Evolutionary conservation across 1,140 invertebrate species (phyloP), one percentile per base, ranked within the genome.

Genomic region (Bombus affinis): DNA sequence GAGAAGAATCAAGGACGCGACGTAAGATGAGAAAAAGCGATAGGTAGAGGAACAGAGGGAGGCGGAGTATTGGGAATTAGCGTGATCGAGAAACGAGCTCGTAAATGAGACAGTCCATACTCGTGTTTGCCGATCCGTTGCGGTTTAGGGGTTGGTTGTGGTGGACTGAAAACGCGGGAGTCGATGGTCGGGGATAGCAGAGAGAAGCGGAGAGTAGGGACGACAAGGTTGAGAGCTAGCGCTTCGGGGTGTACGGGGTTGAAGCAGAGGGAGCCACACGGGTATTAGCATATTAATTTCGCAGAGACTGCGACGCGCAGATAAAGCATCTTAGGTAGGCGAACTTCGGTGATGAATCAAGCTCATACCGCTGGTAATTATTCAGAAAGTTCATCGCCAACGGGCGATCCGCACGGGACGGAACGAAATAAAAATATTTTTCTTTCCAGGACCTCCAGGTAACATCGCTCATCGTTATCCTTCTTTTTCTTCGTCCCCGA

Each of bases 261-360:
- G 88, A 75, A 89, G 91, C 88, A 88, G 92, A 91, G 93, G 90
- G 89, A 83, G 82, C 86, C 89, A 89, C 90, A 89, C 89, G 89
- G 89, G 92, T 94, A 95, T 95, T 95, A 94, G 94, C 94, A 95
- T 95, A 95, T 95, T 94, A 95, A 95, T 94, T 95, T 94, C 93
- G 91, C 90, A 86, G 93, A 94, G 94, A 94, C 93, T 95, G 93
- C 93, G 94, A 92, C 89, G 92, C 94, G 93, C 92, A 95, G 94
- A 95, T 95, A 95, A 95, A 95, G 94, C 94, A 95, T 95, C 94
- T 95, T 94, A 95, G 92, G 94, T 93, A 94, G 90, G 93, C 92
- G 92, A 95, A 95, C 94, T 95, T 95, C 89, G 92, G 93, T 93
- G 93, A 94, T 95, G 94, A 95, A 95, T 95, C 94, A 95, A 94